Evolutionary conservation across 2,113 vertebrate species (phyloP).

Genomic region (Danionella cerebrum): DNA sequence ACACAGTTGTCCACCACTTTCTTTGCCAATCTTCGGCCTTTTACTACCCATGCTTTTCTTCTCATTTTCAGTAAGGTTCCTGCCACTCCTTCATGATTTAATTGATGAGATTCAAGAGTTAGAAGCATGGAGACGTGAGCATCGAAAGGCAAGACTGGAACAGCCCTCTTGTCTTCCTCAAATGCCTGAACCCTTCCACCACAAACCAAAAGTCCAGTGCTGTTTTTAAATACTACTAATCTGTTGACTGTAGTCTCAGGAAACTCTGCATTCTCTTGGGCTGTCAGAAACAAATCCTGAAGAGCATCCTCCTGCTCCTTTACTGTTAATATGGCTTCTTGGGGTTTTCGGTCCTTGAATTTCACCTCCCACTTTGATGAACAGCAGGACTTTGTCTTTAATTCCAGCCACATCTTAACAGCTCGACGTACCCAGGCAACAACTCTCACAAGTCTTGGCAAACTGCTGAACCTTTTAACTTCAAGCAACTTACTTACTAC

Average conservation of each 20-base stretch:
- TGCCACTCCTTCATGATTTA: too few species aligned
- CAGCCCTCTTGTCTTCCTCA: not conserved
- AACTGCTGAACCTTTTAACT: not conserved
- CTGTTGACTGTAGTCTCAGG: not conserved
- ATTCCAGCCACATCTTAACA: not conserved
- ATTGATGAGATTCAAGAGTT: not conserved
- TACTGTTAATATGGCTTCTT: not conserved
- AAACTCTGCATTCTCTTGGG: not conserved
- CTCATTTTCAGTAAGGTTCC: too few species aligned
- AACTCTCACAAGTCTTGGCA: not conserved
- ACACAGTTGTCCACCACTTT: too few species aligned
- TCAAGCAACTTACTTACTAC: too few species aligned
- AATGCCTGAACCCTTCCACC: constrained; percentile 11
- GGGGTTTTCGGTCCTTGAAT: not conserved
- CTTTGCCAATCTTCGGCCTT: too few species aligned
- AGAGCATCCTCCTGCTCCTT: not conserved
- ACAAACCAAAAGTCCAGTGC: not conserved
- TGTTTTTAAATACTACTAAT: not conserved
- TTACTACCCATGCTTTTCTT: too few species aligned
- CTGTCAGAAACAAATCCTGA: not conserved
- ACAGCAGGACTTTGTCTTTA: too few species aligned
- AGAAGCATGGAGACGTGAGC: not conserved
- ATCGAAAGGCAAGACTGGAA: not conserved
- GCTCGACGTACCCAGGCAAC: not conserved
- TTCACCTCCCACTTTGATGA: not conserved